Percentiles rank a stretch among this genome's conserved stretches.
These are phyloP conservation scores for Equus przewalskii DNA, from an alignment of 2,113 vertebrate species.

Conservation along the genomic window DNA sequence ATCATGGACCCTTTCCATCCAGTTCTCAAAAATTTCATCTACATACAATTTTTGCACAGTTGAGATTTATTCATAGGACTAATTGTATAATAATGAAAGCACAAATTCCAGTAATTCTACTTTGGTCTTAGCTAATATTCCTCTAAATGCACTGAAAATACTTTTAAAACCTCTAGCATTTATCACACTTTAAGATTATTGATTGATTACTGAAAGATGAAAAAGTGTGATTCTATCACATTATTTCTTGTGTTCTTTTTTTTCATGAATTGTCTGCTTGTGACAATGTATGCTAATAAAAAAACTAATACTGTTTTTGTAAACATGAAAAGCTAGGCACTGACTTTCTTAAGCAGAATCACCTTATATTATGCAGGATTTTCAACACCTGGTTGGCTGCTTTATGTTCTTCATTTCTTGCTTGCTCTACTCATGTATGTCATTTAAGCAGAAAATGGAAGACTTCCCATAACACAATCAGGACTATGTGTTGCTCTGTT, in stretches of 20 bases:
- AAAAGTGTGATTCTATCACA: background rate
- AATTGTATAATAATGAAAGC: background rate
- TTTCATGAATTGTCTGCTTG: background rate
- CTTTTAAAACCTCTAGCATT: background rate
- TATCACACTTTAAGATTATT: conserved; percentile 32
- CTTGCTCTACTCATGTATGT: background rate
- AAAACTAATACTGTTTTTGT: background rate
- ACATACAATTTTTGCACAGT: background rate
- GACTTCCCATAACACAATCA: background rate
- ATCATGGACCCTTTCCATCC: background rate
- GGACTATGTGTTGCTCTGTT: background rate
- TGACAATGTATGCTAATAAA: conserved; percentile 16
- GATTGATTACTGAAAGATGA: background rate
- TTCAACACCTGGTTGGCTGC: background rate
- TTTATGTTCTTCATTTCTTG: conserved; percentile 16
- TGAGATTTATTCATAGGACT: background rate
- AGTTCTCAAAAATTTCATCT: background rate
- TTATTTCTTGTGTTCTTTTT: background rate
- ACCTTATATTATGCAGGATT: background rate
- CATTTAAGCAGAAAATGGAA: conserved; percentile 33
- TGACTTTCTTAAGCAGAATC: conserved; percentile 58
- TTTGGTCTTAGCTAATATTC: background rate
- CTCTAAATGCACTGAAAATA: background rate
- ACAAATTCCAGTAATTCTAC: background rate
- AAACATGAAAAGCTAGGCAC: background rate